Base-by-base conservation (phyloP, 2,113 vertebrate species). In the Chloropsis cyanopogon region DNA sequence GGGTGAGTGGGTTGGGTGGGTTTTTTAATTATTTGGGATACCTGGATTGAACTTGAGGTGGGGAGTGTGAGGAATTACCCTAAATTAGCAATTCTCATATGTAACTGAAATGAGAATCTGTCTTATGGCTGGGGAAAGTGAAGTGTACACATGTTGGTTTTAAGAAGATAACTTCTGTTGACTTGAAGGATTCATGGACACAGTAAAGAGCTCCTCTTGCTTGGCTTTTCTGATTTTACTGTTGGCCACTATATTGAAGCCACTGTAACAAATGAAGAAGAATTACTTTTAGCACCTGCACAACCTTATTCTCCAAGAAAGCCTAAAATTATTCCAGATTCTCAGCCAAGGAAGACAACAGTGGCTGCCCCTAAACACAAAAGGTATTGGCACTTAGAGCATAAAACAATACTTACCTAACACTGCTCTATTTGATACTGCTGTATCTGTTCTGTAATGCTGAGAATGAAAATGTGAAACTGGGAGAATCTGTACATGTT, bases 141-240 rank as follows among this genome's bases (percentile, higher is more conserved):
- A 70, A 64, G 22, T 53, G 14, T 46, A 28, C 53, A 64, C 11
- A 3, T 69, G 10, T 15, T 57, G n/a, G 4, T 82, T 86, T 82
- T 71, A 86, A 80, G 9, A 77, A 39, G 10, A 4, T 82, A 56
- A 88, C 41, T 88, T 92, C 54, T 93, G 52, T 60, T 97, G 79
- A 31, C 25, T 92, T 89, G 35, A 93, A 99, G 99, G 97, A 98
- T 97, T 82, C 95, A 98, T 39, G 99, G 99, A 37, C 96, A 96
- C 78, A 98, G 98, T 92, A 96, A 95, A 46, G 99, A 99, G 80
- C 98, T 99, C 33, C 97, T 99, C 16, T 92, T 99, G 85, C 98
- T 99, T 76, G 98, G 98, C 75, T 99, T 99, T 96, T 96, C 98
- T 49, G 95, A 97, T 50, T 99, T 99, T 96, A 97, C 98, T 94